Evolutionary conservation across 2,888 invertebrate species (phyloP).

Genomic region (Xestobium rufovillosum): DNA sequence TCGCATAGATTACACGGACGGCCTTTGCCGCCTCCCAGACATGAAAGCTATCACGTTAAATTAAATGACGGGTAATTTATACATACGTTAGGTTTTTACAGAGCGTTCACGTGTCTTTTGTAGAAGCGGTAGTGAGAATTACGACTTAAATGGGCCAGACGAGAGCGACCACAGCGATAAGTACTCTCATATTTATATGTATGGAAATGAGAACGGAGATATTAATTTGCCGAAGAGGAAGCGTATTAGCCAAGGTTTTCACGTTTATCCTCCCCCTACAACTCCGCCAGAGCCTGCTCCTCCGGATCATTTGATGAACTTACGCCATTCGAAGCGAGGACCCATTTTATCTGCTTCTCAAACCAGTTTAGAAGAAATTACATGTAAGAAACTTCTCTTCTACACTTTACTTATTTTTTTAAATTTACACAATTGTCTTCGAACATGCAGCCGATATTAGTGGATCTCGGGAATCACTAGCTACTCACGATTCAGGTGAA

Average conservation of each 20-base stretch:
- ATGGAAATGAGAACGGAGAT: constrained; percentile 51
- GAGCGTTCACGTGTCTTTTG: constrained; percentile 9
- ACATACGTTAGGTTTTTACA: no score
- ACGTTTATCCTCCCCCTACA: constrained; percentile 76
- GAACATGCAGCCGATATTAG: constrained; percentile 60
- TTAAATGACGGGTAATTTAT: constrained; percentile 48
- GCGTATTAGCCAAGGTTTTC: constrained; percentile 58
- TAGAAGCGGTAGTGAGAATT: constrained; percentile 58
- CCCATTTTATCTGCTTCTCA: constrained; percentile 48
- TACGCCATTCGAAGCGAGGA: constrained; percentile 46
- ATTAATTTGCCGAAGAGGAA: constrained; percentile 26
- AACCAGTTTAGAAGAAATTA: constrained; percentile 59
- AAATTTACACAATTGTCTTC: constrained; percentile 7
- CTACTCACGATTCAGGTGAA: constrained; percentile 74
- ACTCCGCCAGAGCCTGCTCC: constrained; percentile 81
- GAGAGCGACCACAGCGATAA: constrained; percentile 64
- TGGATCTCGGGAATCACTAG: constrained; percentile 73
- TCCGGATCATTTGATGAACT: constrained; percentile 55
- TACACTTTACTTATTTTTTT: no score
- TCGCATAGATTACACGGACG: constrained; percentile 48
- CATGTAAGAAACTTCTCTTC: constrained; percentile 45
- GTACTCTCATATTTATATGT: constrained; percentile 55
- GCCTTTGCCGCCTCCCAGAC: constrained; percentile 62
- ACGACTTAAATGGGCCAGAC: constrained; percentile 55
- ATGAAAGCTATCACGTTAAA: constrained; percentile 72